Evolutionary conservation across 2,113 vertebrate species (phyloP), one percentile per base, ranked within the genome.

Genomic region (Chaetodon trifascialis): DNA sequence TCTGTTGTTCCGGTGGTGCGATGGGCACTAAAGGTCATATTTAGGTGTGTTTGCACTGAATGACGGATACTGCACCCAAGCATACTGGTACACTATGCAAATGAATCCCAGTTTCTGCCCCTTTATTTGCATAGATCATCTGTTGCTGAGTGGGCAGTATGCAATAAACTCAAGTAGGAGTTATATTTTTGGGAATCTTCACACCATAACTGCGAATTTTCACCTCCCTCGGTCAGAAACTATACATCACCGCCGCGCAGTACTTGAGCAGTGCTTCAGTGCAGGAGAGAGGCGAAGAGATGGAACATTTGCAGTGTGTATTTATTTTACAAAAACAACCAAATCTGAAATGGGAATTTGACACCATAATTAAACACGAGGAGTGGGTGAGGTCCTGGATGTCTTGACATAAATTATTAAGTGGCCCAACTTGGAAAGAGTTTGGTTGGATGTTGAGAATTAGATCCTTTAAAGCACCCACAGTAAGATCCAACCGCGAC

Each of bases 141-240:
- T 85, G 79, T 65, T 80, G 58, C 25, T 65, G 71, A 82, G 90
- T 86, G 73, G 86, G 88, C 62, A 70, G 76, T 47, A 25, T 67
- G 40, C 46, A 80, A 80, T 68, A 55, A 81, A 83, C 56, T 51
- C 64, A 79, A 82, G 59, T 34, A 70, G 79, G 51, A 69, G 65
- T 64, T 71, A 67, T 77, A 74, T 87, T 89, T 86, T 80, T 75
- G 71, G 69, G 51, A 75, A 47, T 62, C 60, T 86, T 91, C 85
- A 71, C 85, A 83, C 75, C 70, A 56, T 58, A 62, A 44, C 76
- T 88, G 81, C 23, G 10, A 89, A 59, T 69, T 71, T 69, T 67
- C 83, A 86, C 86, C 85, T 89, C 83, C 89, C 23, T 81, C 88
- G 12, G 51, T 70, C 25, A 73, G 38, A 81, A 65, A 85, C 79